Conservation (phyloP, 2,888 invertebrate species). For the Phyto melanocephala region DNA sequence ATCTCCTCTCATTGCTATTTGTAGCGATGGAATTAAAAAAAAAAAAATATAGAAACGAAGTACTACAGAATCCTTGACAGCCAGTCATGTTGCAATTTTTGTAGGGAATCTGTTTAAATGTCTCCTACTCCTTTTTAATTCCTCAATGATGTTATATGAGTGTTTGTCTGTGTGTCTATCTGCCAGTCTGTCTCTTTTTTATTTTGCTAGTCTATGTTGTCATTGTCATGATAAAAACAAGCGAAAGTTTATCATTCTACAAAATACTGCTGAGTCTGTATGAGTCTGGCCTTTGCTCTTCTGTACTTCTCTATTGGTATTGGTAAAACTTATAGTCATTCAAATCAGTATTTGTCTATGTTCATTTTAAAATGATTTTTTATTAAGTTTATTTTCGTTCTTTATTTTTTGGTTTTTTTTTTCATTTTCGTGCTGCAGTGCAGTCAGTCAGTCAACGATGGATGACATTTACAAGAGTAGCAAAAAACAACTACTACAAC, state of each 20-base stretch:
- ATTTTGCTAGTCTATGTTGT: conserved; percentile 37
- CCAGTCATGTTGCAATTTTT: conserved; percentile 35
- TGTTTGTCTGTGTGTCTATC: not conserved
- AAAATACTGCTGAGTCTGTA: not conserved
- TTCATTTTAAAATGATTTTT: conserved; percentile 61
- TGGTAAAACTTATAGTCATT: conserved; percentile 50
- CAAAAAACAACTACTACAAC: conserved; percentile 31
- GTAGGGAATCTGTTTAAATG: conserved; percentile 13
- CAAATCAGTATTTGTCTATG: conserved; percentile 41
- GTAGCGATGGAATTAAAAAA: not conserved
- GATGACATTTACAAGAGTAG: conserved; percentile 59
- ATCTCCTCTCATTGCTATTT: conserved; percentile 40
- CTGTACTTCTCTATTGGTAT: not conserved
- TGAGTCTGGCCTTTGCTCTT: not conserved
- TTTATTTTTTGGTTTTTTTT: not conserved
- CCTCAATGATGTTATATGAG: conserved; percentile 3
- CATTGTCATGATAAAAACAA: conserved; percentile 62
- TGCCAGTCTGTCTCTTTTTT: conserved; percentile 13
- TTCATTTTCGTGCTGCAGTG: conserved; percentile 31
- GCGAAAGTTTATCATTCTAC: conserved; percentile 56
- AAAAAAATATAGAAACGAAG: not conserved
- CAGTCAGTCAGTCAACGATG: conserved; percentile 43
- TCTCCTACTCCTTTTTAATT: not conserved
- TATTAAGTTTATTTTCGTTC: conserved; percentile 43
- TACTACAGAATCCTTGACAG: conserved; percentile 31